Base-by-base conservation (phyloP, 2,113 vertebrate species). In the Myanophis thanlyinensis region DNA sequence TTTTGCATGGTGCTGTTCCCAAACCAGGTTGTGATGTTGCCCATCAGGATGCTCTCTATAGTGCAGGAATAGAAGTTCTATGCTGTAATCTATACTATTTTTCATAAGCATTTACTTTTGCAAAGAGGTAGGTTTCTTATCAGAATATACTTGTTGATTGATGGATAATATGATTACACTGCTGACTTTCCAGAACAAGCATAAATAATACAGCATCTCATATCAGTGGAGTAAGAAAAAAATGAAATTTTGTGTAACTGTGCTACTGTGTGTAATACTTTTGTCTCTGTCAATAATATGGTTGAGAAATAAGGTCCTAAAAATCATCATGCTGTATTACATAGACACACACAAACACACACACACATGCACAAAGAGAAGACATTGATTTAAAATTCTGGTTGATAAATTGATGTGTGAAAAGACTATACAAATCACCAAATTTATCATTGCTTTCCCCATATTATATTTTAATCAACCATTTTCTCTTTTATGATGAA, bases 131-230 rank as follows among this genome's bases (percentile, higher is more conserved):
- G 47, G 11, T 54, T 30, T 91, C 23, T 25, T 11, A 67, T 49
- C 18, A 22, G 0, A 88, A 87, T 44, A n/a, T 22, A 86, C 35
- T 87, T 25, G 3, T 85, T 12, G 23, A 53, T 88, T 51, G 49
- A 91, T 84, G 85, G 90, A 25, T 44, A 85, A 88, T 53, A 88
- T 89, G 91, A 46, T 1, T 67, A 12, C 1, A 54, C 6, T 90
- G 12, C 8, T 56, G n/a, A 85, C n/a, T 85, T 94, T 85, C 47
- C 94, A 11, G 2, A 0, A 53, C 35, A 90, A 86, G 46, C 49
- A 22, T 1, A 53, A 44, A 0, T 0, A 90, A 0, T 12, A 67
- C n/a, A 73, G 30, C 4, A 0, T 8, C 15, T 15, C 23, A 1
- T 27, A 0, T 8, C 44, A 22, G 11, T 85, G 7, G 30, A 87